Percentiles rank a stretch among this genome's conserved stretches.
Conservation (phyloP, 2,888 invertebrate species). For the Harmothoe impar region DNA sequence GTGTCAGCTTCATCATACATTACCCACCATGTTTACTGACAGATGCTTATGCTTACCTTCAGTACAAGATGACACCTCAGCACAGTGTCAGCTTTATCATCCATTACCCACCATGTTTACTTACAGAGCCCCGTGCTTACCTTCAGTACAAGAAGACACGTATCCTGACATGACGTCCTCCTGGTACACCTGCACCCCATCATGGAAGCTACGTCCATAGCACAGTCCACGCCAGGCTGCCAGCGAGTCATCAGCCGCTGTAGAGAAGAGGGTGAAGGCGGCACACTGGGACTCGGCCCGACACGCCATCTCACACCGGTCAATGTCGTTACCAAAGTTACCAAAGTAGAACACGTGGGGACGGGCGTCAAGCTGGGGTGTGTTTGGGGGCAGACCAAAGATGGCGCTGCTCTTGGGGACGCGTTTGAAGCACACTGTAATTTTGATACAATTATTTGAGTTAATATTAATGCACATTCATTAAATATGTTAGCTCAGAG, state of each 20-base stretch:
- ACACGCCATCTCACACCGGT: constrained; percentile 34
- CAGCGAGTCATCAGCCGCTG: neutral
- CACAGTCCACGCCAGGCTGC: neutral
- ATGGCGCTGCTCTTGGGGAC: constrained; percentile 26
- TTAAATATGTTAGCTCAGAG: too few species aligned
- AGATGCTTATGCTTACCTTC: too few species aligned
- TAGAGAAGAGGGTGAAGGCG: constrained; percentile 44
- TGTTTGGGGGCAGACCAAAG: constrained; percentile 35
- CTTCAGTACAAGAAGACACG: constrained; percentile 11
- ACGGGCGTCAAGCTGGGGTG: neutral
- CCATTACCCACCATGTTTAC: too few species aligned
- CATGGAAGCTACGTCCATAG: constrained; percentile 43
- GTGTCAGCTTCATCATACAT: too few species aligned
- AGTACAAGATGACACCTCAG: neutral
- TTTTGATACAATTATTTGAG: neutral
- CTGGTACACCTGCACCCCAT: constrained; percentile 33
- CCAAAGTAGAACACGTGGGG: constrained; percentile 45
- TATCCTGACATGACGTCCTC: constrained; percentile 58
- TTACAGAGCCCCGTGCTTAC: too few species aligned
- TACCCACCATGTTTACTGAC: too few species aligned
- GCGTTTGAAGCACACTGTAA: constrained; percentile 50
- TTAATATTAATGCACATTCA: too few species aligned
- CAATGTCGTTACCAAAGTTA: constrained; percentile 9
- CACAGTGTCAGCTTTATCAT: too few species aligned
- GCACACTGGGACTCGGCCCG: constrained; percentile 32